These are phyloP conservation scores for Holcopasites calliopsidis DNA, from an alignment of 1,140 invertebrate genomes.

Conservation along the genomic window DNA sequence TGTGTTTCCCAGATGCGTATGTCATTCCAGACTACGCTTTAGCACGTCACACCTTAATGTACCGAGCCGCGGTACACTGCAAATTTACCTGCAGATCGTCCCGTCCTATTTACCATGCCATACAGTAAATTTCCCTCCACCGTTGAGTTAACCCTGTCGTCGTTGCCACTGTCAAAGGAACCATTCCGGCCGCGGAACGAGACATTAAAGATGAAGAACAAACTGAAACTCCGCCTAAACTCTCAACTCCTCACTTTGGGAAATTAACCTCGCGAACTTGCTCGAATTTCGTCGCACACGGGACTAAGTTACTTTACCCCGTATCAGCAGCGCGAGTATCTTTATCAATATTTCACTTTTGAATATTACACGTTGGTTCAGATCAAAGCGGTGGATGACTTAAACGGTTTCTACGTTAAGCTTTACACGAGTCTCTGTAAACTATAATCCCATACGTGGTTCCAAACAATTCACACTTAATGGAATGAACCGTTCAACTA, in stretches of 20 bases:
- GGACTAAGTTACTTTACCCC: no score
- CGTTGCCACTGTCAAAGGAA: not conserved
- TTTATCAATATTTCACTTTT: no score
- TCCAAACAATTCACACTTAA: no score
- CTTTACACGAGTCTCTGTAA: no score
- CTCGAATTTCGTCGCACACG: not conserved
- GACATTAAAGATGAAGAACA: not conserved
- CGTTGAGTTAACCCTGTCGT: not conserved
- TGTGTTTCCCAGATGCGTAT: constrained; percentile 10
- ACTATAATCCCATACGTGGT: no score
- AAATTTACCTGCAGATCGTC: not conserved
- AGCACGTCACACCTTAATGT: constrained; percentile 29
- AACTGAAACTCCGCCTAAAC: not conserved
- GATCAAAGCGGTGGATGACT: no score
- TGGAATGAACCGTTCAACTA: no score
- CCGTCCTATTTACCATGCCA: constrained; percentile 4
- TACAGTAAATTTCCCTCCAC: not conserved
- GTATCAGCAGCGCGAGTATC: no score
- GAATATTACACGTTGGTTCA: no score
- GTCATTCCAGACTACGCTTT: constrained; percentile 18
- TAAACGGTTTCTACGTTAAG: no score
- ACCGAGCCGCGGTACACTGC: not conserved
- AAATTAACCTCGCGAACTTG: not conserved
- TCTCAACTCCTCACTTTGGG: not conserved
- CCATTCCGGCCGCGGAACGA: not conserved